Conservation (phyloP, 2,797 vertebrate genomes). For the Hyperoplus immaculatus region DNA sequence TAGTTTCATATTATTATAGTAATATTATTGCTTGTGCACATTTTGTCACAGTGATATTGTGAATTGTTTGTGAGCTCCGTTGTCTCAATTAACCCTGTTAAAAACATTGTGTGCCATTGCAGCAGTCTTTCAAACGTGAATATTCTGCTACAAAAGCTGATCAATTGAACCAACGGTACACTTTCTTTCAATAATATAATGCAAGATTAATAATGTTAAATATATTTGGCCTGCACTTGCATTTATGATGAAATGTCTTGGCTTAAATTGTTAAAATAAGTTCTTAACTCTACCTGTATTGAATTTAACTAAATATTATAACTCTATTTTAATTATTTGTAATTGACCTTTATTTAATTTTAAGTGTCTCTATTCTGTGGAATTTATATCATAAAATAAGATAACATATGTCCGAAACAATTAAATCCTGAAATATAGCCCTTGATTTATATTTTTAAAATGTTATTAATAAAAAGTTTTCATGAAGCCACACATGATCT, state of each 20-base stretch:
- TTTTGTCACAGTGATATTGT: not conserved
- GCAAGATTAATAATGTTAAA: not conserved
- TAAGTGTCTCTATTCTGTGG: not conserved
- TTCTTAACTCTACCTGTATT: not conserved
- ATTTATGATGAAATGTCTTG: not conserved
- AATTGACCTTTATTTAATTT: not conserved
- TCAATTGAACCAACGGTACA: not conserved
- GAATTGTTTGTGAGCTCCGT: not conserved
- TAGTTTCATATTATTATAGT: constrained; percentile 1
- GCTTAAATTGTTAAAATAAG: not conserved
- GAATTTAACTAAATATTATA: not conserved
- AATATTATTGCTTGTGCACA: not conserved
- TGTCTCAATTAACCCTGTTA: not conserved
- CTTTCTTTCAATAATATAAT: constrained; percentile 4
- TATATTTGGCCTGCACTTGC: not conserved
- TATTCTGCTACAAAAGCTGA: not conserved
- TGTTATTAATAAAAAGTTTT: not conserved
- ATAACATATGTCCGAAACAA: not conserved
- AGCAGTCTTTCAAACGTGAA: not conserved
- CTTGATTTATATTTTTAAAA: too few relatives aligned
- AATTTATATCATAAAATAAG: not conserved
- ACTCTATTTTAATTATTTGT: not conserved
- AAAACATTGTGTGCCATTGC: not conserved
- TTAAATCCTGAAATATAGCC: not conserved
- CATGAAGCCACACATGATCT: not conserved